Conservation (phyloP, 2,888 invertebrate species). For the Synergus umbraculus region DNA sequence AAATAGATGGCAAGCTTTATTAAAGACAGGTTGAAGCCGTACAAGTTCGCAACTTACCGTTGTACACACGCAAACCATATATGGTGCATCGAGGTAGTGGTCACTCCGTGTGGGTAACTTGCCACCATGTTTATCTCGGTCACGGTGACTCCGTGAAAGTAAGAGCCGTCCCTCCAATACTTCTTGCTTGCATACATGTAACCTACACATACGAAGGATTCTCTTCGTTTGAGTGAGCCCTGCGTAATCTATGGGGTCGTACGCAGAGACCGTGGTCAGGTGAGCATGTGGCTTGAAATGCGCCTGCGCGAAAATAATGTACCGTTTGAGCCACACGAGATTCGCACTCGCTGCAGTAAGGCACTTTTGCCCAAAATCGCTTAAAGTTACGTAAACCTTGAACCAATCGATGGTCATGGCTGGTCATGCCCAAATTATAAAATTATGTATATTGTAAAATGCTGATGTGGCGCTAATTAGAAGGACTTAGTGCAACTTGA, state of each 20-base stretch:
- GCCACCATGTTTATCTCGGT: constrained; percentile 75
- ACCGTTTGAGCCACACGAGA: constrained; percentile 9
- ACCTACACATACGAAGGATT: constrained; percentile 14
- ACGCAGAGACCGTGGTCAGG: constrained; percentile 39
- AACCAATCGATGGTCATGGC: too few relatives aligned
- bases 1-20: background rate
- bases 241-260: constrained; percentile 32
- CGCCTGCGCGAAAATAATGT: constrained; percentile 27
- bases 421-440: too few relatives aligned
- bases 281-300: constrained; percentile 23
- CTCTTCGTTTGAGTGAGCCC: constrained; percentile 57
- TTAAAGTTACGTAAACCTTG: background rate
- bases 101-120: constrained; percentile 64
- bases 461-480: too few relatives aligned
- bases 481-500: too few relatives aligned
- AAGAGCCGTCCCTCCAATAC: constrained; percentile 67
- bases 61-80: constrained; percentile 64
- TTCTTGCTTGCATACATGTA: constrained; percentile 45
- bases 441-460: too few relatives aligned
- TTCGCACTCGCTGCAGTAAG: background rate
- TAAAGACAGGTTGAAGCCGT: constrained; percentile 28
- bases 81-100: constrained; percentile 66
- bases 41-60: constrained; percentile 41
- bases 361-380: background rate
- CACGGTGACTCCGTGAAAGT: constrained; percentile 76